phyloP scores from a whole-genome alignment of 2,113 vertebrate species.

The Amphiprion ocellaris region DNA sequence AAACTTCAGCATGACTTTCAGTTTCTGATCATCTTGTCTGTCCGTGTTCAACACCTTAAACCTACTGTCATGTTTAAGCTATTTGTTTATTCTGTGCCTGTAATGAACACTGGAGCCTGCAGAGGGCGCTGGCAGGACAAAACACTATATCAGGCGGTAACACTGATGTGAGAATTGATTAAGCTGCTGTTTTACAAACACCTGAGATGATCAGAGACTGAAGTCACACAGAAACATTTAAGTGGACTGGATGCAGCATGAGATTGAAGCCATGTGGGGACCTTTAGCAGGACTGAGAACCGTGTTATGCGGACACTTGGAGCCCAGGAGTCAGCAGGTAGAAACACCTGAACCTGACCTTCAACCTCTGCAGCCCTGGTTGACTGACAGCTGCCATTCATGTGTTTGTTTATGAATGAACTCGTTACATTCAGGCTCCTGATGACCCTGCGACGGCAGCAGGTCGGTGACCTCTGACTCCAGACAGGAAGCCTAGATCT shows the following conservation, averaged over 20 bases:
- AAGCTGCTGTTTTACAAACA: background rate
- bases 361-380: constrained; percentile 4
- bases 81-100: background rate
- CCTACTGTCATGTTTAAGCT: background rate
- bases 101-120: constrained; percentile 11
- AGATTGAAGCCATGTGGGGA: too few relatives aligned
- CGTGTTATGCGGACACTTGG: background rate
- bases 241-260: background rate
- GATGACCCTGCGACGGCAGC: too few relatives aligned
- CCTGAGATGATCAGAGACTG: constrained; percentile 24
- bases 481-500: constrained; percentile 72
- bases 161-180: constrained; percentile 10
- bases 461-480: constrained; percentile 27
- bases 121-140: constrained; percentile 1
- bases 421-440: too few relatives aligned
- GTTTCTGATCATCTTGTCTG: constrained; percentile 5
- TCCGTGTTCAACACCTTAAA: background rate
- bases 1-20: background rate
- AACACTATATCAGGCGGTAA: background rate
- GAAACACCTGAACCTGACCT: constrained; percentile 10
- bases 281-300: too few relatives aligned
- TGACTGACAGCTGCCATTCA: background rate
- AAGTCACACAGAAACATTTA: background rate
- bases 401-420: background rate
- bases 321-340: background rate